Evolutionary conservation across 1,140 invertebrate genomes (phyloP).

Genomic region (Colletes latitarsis): DNA sequence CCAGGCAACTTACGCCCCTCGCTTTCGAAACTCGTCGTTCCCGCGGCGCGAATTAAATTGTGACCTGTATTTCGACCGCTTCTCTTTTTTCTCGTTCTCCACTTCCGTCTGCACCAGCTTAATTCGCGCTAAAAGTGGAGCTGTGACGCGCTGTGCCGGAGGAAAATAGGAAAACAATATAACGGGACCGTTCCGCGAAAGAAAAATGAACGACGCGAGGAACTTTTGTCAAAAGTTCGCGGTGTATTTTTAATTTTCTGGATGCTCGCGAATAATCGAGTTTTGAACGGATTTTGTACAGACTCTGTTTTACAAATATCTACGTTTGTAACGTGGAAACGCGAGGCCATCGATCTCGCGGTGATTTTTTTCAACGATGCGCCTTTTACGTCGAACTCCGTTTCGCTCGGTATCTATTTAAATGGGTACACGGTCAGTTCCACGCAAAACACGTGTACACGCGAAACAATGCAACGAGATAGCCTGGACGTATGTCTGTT

Average conservation of each 20-base stretch:
- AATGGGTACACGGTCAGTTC: constrained; percentile 10
- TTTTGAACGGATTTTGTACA: neutral
- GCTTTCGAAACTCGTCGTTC: neutral
- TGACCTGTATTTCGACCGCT: neutral
- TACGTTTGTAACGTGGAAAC: no score
- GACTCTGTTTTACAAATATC: no score
- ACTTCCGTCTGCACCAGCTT: neutral
- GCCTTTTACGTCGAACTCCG: constrained; percentile 16
- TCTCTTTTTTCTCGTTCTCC: neutral
- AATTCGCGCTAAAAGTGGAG: constrained; percentile 14
- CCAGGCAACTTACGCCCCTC: neutral
- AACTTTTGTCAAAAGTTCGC: neutral
- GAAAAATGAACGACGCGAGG: neutral
- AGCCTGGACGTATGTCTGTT: neutral
- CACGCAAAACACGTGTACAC: constrained; percentile 8
- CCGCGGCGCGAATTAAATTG: neutral
- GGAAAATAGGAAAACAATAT: constrained; percentile 31
- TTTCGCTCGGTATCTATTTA: neutral
- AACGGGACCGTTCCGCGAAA: neutral
- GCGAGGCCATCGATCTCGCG: no score
- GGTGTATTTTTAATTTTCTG: neutral
- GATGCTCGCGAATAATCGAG: neutral
- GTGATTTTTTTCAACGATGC: neutral
- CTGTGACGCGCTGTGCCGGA: neutral
- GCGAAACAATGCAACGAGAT: constrained; percentile 39